Evolutionary conservation across 2,797 vertebrate genomes (phyloP).

Genomic region (Emys orbicularis): DNA sequence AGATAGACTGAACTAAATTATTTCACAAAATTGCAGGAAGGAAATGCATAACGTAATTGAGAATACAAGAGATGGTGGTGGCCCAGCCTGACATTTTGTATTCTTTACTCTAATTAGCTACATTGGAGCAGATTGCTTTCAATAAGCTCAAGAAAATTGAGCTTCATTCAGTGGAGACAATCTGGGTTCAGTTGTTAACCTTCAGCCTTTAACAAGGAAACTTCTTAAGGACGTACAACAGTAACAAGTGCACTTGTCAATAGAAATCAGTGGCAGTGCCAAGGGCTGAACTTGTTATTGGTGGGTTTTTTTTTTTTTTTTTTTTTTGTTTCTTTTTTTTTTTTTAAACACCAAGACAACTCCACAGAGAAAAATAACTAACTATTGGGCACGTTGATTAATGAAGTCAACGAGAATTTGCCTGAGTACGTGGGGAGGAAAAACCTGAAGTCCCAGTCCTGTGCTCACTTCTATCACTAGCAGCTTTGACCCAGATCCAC

Average conservation of each 20-base stretch:
- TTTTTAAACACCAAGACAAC: conserved; percentile 30
- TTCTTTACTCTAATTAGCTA: conserved; percentile 72
- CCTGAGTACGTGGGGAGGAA: background rate
- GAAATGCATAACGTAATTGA: conserved; percentile 8
- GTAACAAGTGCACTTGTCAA: conserved; percentile 68
- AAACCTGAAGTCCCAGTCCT: background rate
- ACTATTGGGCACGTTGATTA: background rate
- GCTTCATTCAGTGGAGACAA: conserved; percentile 74
- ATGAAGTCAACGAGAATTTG: background rate
- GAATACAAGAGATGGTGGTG: background rate
- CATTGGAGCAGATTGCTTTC: conserved; percentile 74
- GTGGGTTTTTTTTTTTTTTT: background rate
- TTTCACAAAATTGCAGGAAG: conserved; percentile 32
- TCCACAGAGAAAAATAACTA: background rate
- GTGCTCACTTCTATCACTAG: background rate
- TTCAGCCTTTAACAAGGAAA: conserved; percentile 67
- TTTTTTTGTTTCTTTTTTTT: background rate
- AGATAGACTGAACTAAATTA: background rate
- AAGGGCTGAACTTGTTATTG: conserved; percentile 11
- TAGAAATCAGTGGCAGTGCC: conserved; percentile 54
- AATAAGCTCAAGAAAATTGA: conserved; percentile 73
- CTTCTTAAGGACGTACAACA: conserved; percentile 59
- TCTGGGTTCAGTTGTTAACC: conserved; percentile 76
- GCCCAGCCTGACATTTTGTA: conserved; percentile 16
- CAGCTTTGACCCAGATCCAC: background rate